These are phyloP conservation scores for Mormyrops attenuatus DNA, from an alignment of 2,797 vertebrate species.

Conservation along the genomic window DNA sequence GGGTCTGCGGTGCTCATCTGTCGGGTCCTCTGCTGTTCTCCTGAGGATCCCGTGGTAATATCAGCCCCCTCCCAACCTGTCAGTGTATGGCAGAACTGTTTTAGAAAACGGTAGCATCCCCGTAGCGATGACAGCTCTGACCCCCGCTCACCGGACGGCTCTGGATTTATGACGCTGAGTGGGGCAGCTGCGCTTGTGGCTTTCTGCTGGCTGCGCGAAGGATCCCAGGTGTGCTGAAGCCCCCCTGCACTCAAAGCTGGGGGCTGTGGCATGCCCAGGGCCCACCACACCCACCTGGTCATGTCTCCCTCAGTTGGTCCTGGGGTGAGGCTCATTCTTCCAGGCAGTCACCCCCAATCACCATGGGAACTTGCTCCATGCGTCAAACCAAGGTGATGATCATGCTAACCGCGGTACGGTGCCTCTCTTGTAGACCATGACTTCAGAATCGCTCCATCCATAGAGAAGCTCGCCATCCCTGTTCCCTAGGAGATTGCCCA, in stretches of 20 bases:
- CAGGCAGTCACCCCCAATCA: not conserved
- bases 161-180: not conserved
- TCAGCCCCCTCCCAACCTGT: not conserved
- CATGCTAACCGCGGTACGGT: not conserved
- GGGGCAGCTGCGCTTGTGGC: not conserved
- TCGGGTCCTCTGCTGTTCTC: not conserved
- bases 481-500: not conserved
- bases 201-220: not conserved
- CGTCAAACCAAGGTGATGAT: not conserved
- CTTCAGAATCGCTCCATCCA: not conserved
- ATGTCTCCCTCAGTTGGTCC: not conserved
- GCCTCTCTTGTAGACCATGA: not conserved
- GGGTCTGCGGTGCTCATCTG: not conserved
- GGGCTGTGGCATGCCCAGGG: not conserved
- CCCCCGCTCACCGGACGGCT: not conserved
- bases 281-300: not conserved
- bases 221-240: not conserved
- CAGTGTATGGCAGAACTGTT: not conserved
- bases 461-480: not conserved
- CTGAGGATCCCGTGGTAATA: not conserved
- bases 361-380: not conserved
- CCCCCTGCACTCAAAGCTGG: not conserved
- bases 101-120: not conserved
- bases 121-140: not conserved
- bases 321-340: not conserved